Evolutionary conservation across 2,888 invertebrate species (phyloP).

Genomic region (Pandemis heparana): DNA sequence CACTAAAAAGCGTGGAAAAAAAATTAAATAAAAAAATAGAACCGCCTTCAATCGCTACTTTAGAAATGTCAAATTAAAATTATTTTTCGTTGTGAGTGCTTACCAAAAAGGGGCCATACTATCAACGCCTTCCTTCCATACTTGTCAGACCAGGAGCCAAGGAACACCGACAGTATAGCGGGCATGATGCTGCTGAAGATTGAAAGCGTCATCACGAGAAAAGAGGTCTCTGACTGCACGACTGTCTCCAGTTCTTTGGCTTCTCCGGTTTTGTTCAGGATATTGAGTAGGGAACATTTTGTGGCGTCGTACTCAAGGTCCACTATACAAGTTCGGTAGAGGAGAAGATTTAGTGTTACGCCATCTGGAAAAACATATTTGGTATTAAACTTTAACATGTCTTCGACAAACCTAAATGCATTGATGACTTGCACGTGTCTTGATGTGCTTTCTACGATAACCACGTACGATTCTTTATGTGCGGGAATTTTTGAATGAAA

Average conservation of each 20-base stretch:
- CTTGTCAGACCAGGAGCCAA: constrained; percentile 90
- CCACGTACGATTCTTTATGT: no score
- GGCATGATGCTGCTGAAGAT: constrained; percentile 86
- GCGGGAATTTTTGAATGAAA: no score
- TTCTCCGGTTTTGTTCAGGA: constrained; percentile 41
- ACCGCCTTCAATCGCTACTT: no score
- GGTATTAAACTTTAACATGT: background rate
- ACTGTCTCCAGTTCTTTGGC: constrained; percentile 46
- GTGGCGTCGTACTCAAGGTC: constrained; percentile 42
- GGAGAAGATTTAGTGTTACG: constrained; percentile 42
- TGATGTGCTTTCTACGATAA: no score
- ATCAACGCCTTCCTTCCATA: constrained; percentile 88
- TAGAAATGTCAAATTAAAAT: no score
- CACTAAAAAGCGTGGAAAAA: no score
- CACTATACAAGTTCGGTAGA: constrained; percentile 43
- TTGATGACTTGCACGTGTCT: no score
- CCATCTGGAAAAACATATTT: constrained; percentile 40
- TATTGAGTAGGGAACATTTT: constrained; percentile 40
- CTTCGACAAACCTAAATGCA: no score
- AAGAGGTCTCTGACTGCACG: constrained; percentile 85
- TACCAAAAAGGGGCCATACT: constrained; percentile 80
- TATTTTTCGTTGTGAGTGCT: no score
- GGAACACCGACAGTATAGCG: constrained; percentile 85
- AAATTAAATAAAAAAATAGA: no score
- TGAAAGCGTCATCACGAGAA: constrained; percentile 83